Percentiles rank a stretch among this genome's conserved stretches.
These are phyloP conservation scores for Myotis daubentonii DNA, from an alignment of 2,797 vertebrate genomes.

Conservation along the genomic window DNA sequence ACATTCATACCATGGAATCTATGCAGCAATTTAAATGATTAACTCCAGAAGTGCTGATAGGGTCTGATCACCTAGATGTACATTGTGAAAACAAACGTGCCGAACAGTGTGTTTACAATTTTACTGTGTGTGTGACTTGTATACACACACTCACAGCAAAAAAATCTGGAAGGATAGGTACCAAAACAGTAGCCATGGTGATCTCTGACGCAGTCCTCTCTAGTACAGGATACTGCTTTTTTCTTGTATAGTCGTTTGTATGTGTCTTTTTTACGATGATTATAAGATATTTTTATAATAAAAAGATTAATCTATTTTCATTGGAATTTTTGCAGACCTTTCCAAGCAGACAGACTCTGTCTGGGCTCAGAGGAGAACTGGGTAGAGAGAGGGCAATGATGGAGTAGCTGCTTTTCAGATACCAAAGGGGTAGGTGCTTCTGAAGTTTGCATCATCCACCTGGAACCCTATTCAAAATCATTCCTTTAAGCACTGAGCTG, in stretches of 20 bases:
- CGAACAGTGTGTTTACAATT: background rate
- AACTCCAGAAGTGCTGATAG: background rate
- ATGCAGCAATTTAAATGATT: slow-evolving; percentile 45
- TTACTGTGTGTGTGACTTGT: slow-evolving; percentile 17
- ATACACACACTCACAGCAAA: background rate
- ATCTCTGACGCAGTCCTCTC: background rate
- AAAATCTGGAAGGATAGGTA: background rate
- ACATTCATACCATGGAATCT: slow-evolving; percentile 1
- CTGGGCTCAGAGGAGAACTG: background rate
- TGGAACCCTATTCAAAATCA: background rate
- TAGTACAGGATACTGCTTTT: background rate
- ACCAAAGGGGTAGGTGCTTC: background rate
- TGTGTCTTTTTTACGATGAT: slow-evolving; percentile 25
- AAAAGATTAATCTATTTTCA: background rate
- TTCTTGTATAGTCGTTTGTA: background rate
- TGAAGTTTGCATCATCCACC: background rate
- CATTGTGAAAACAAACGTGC: background rate
- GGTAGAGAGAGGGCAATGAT: background rate
- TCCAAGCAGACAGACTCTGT: background rate
- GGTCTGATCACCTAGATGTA: background rate
- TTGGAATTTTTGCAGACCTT: background rate
- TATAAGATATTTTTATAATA: background rate
- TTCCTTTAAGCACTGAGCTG: background rate
- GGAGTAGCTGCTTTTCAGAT: background rate
- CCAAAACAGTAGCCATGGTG: background rate